Base-by-base conservation (phyloP, 2,888 invertebrate genomes). In the Philopedon plagiatum region DNA sequence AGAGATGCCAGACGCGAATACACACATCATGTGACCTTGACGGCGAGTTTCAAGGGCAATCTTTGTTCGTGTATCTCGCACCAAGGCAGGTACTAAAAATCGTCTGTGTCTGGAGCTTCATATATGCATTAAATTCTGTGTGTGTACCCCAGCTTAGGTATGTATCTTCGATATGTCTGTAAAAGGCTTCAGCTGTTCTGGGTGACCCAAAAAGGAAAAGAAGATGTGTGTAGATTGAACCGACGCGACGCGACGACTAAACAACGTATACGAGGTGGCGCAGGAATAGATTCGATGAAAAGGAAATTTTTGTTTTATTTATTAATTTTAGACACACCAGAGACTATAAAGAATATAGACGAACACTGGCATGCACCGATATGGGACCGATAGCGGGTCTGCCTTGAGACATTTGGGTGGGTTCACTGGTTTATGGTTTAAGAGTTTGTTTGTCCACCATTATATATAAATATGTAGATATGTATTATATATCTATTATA, bases 21-120 rank as follows among this genome's bases (percentile, higher is more conserved):
- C 67, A 66, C 49, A 58, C 62, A 57, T 34, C 64, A 32, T 37
- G 29, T 63, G 64, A 73, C 68, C 68, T 68, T 68, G 64, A 64
- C 60, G 68, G 46, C 61, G 46, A 39, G 68, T 60, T 73, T 73
- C 73, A 68, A 73, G 73, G 73, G 68, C 68, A 73, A 73, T 73
- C 73, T 73, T 73, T 73, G 73, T 73, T 73, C 73, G 61, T 68
- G 49, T 54, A 64, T 67, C 66, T 68, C 60, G 58, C 68, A 68
- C 68, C 68, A 44, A 57, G 32, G 73, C 73, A 73, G 73, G 73
- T 73, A 73, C 64, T 68, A 68, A 73, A 73, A 62, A 71, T 61
- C 56, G 72, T 72, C 72, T 72, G 67, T 21, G 64, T 41, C 63
- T 62, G 58, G 23, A 54, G 23, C 23, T 49, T 13, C 26, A 46